Evolutionary conservation across 2,888 invertebrate species (phyloP), one percentile per base, ranked within the genome.

Genomic region (Stenodema calcarata): DNA sequence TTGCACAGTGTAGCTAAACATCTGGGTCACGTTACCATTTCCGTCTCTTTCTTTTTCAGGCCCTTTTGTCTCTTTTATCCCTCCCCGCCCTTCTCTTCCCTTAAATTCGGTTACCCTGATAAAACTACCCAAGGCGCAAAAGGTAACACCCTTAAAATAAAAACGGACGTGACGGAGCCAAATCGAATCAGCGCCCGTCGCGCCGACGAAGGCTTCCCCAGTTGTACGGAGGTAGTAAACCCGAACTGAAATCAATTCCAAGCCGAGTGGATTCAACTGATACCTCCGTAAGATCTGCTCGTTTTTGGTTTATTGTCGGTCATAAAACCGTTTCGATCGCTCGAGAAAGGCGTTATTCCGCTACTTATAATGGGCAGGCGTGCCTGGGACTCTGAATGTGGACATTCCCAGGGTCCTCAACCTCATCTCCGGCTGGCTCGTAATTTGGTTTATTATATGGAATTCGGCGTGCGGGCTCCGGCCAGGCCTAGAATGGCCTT

Each of bases 81-180:
- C 30, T 75, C 35, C 11, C 2, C 9, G 70, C 16, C 18, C n/a
- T 50, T 50, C 50, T 50, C n/a, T 50, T n/a, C 4, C n/a, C 50
- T 50, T 50, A 23, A 62, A 62, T 62, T 62, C 62, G 62, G 23
- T 62, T 62, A 62, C 62, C 6, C 18, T 23, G 23, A 62, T 23
- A 23, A 62, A 62, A 62, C 62, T 62, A 62, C 62, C 62, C 23
- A 23, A 62, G 62, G 62, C 62, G 62, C 62, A 23, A 62, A 23
- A 23, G 62, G 23, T 42, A 75, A 75, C 75, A 42, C 30, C 75
- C 42, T 75, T 35, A 75, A 75, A 35, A 75, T 73, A 75, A 75
- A 42, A 35, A 35, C 35, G 42, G 30, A 75, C 75, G 75, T 41
- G 75, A 75, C 75, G 35, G 75, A 75, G 30, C 75, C 75, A 75